Base-by-base conservation (phyloP, 1,140 invertebrate species). In the Caenorhabditis brenneri region DNA sequence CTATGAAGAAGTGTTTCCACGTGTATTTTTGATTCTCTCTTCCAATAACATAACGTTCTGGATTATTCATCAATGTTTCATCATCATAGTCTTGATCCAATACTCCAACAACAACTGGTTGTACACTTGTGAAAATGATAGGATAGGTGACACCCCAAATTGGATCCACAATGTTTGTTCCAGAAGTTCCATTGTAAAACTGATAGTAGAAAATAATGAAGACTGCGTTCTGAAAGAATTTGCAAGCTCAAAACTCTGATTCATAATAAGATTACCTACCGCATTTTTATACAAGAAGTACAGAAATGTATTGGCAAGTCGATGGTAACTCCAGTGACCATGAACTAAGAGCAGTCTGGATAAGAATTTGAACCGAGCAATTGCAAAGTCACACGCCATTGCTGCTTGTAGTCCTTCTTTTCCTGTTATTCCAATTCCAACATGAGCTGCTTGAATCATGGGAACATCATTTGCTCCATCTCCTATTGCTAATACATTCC, bases 211-310 rank as follows among this genome's bases (percentile, higher is more conserved):
- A 97, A 92, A 98, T 96, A 92, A 96, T 97, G 39, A 99, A 92
- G 16, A 97, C 98, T 92, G 98, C 98, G 82, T 96, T 84, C 85
- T 86, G 80, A 74, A 85, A 81, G 2, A 0, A 9, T 22, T 4
- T 27, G 0, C n/a, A 7, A n/a, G 1, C 6, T 9, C 24, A 55
- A 55, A 55, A 27, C 22, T n/a, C n/a, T n/a, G n/a, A n/a, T n/a
- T n/a, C n/a, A n/a, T 10, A 51, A 19, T 10, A 24, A n/a, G n/a
- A n/a, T n/a, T n/a, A n/a, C 49, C 46, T 48, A 86, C 96, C 93
- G 99, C 98, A 92, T 99, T 99, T 92, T 99, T 99, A 92, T 98
- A 99, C 93, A 99, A 98, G 93, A 99, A 99, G 92, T 99, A 98
- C 84, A 91, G 90, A 65, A 99, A 93, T 92, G 98, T 98, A 93